Conservation (phyloP, 2,797 vertebrate genomes). For the Tinamus major region DNA sequence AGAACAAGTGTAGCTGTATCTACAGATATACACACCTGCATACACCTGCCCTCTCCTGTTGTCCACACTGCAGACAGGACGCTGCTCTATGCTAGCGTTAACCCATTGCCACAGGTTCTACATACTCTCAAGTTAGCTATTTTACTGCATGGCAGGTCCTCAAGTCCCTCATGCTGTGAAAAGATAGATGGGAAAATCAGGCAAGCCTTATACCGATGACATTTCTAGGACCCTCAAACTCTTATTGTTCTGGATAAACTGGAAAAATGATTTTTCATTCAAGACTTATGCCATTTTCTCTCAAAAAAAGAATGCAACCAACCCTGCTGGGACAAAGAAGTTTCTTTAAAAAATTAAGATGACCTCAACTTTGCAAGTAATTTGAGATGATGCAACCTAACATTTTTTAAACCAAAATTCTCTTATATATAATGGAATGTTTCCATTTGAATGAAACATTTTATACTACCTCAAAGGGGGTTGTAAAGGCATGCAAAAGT, state of each 20-base stretch:
- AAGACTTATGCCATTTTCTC: not conserved
- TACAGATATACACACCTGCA: too few species aligned
- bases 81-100: not conserved
- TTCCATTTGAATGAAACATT: not conserved
- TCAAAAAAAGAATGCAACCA: not conserved
- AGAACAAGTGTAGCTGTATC: not conserved
- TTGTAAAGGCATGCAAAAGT: not conserved
- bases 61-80: not conserved
- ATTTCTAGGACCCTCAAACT: not conserved
- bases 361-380: not conserved
- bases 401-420: not conserved
- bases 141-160: not conserved
- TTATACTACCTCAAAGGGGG: not conserved
- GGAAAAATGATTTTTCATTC: not conserved
- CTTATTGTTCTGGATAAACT: not conserved
- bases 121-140: not conserved
- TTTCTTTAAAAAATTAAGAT: not conserved
- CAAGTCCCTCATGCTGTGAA: not conserved
- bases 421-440: not conserved
- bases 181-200: not conserved
- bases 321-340: not conserved
- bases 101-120: not conserved
- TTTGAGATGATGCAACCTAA: not conserved
- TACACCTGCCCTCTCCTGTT: not conserved
- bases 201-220: accelerated